phyloP scores from a whole-genome alignment of 2,113 vertebrate genomes.

The Pogonocichla stellata region DNA sequence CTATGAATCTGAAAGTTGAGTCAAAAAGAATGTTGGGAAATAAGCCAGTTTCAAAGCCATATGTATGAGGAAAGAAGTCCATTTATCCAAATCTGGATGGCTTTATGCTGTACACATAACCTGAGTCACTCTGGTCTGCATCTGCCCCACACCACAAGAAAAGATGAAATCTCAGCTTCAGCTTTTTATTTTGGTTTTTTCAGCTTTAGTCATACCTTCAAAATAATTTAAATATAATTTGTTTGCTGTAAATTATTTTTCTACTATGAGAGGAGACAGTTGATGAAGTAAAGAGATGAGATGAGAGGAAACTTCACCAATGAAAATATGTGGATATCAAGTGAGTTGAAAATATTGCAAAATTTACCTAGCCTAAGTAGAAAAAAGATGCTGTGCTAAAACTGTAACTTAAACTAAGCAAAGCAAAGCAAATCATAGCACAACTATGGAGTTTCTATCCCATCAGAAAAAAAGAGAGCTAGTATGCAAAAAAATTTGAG shows the following conservation, averaged over 20 bases:
- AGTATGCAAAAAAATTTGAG: neutral
- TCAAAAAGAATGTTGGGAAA: slow-evolving; percentile 38
- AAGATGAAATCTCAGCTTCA: neutral
- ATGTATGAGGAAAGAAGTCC: neutral
- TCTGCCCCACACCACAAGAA: neutral
- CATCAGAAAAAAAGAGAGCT: neutral
- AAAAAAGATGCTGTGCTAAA: neutral
- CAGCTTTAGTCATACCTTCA: neutral
- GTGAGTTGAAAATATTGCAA: neutral
- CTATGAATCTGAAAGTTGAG: slow-evolving; percentile 33
- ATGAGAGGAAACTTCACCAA: neutral
- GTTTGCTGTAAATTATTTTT: neutral
- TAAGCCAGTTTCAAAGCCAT: slow-evolving; percentile 23
- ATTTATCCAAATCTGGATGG: slow-evolving; percentile 36
- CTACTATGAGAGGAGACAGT: neutral
- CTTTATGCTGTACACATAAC: neutral
- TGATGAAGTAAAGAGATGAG: too few relatives aligned
- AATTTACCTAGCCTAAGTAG: neutral
- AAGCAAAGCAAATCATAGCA: neutral
- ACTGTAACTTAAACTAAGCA: neutral
- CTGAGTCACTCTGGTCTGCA: neutral
- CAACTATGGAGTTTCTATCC: neutral
- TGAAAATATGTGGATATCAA: neutral
- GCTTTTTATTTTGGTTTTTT: neutral
- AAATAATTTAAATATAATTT: slow-evolving; percentile 16